Base-by-base conservation (phyloP, 2,113 vertebrate genomes). In the Cichladusa arquata region DNA sequence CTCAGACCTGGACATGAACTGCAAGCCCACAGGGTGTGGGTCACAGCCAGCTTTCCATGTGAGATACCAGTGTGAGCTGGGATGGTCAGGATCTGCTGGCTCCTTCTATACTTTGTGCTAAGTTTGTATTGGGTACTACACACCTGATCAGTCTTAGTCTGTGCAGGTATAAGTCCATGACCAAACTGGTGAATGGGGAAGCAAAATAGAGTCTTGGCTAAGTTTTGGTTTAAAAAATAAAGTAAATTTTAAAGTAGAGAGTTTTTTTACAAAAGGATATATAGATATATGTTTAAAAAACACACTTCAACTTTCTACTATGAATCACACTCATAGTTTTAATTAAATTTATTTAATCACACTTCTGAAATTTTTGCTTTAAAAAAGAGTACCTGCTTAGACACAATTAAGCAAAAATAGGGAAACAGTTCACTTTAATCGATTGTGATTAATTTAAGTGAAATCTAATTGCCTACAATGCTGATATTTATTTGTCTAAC, bases 381-480 rank as follows among this genome's bases (percentile, higher is more conserved):
- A 91, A 81, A 88, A 71, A 29, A 58, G 57, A 67, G 9, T 81
- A 88, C 33, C 70, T 95, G 48, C 81, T 88, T 86, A 38, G 71
- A 84, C 48, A 85, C 42, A n/a, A 22, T 74, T 44, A 51, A 57
- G 58, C 34, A 94, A 82, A 53, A 85, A 60, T 24, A 72, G 69
- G 29, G 69, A 71, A 92, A 80, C 14, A 12, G 19, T 62, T 74
- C 83, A 64, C 17, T 61, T 88, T 89, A 81, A 96, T 96, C 11
- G 9, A 51, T 79, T 87, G 78, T 86, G 96, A 93, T 77, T 74
- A 77, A 92, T 83, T 94, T 92, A 96, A 95, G 82, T 40, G 84
- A 77, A 93, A 83, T 54, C 17, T 94, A 88, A 86, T 95, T 88
- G 51, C 64, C 72, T 53, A 40, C 42, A 58, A 71, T 85, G 80